A percentile compares a stretch with the other conserved stretches of the same genome.
Evolutionary conservation across 2,113 vertebrate species (phyloP).

Genomic region (Petroica traversi): DNA sequence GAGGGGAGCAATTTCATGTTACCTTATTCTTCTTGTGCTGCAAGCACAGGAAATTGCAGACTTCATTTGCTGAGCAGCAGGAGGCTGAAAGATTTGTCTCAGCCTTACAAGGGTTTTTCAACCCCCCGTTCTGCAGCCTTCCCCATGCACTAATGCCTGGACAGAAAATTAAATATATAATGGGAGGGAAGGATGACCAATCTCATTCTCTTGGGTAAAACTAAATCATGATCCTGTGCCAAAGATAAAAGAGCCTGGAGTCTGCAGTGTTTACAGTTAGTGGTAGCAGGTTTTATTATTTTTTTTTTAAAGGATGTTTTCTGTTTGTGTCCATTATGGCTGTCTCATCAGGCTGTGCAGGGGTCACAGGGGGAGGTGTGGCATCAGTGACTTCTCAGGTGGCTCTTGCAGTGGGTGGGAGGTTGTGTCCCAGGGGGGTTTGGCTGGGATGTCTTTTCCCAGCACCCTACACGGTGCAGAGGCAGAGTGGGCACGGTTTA

Average conservation of each 20-base stretch:
- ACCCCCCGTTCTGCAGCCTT: not conserved
- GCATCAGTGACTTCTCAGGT: not conserved
- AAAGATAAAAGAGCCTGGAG: not conserved
- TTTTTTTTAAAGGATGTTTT: not conserved
- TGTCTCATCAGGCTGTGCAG: not conserved
- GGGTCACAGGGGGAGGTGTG: not conserved
- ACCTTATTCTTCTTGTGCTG: not conserved
- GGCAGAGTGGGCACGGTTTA: not conserved
- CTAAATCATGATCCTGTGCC: not conserved
- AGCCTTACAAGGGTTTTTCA: not conserved
- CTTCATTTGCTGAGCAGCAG: slow-evolving; percentile 3
- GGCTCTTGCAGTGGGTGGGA: not conserved
- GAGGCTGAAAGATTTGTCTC: slow-evolving; percentile 19
- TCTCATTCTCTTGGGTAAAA: not conserved
- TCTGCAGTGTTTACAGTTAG: not conserved
- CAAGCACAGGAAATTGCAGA: slow-evolving; percentile 36
- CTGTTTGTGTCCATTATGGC: slow-evolving; percentile 1
- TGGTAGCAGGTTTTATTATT: not conserved
- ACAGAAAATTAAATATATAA: not conserved
- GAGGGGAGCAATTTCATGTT: not conserved
- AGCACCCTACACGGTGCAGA: not conserved
- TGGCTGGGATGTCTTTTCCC: not conserved
- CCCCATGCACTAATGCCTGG: not conserved
- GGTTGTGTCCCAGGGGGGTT: not conserved
- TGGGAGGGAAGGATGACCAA: not conserved